Percentiles rank a stretch among this genome's conserved stretches.
phyloP scores from a whole-genome alignment of 2,888 invertebrate species.

The Furcula furcula region DNA sequence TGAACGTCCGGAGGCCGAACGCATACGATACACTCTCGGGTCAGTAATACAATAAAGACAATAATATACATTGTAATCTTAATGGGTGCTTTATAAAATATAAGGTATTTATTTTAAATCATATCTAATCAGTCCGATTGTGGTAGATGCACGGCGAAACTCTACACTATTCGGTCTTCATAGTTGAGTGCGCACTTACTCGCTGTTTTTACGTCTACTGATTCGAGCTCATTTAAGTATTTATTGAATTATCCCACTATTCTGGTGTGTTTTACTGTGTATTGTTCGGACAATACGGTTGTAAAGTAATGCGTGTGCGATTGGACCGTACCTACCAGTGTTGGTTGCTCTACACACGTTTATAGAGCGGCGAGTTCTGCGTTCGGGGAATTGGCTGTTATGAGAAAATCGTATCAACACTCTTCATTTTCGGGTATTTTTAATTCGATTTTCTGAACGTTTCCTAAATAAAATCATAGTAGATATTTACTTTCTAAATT shows the following conservation, averaged over 20 bases:
- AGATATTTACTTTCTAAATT: too few relatives aligned
- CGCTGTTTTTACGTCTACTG: conserved; percentile 45
- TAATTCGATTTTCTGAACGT: not conserved
- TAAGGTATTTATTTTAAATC: conserved; percentile 33
- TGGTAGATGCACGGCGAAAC: conserved; percentile 35
- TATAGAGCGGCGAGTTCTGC: not conserved
- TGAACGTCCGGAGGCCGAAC: conserved; percentile 52
- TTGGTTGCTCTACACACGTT: not conserved
- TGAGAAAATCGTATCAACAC: not conserved
- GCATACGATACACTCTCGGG: conserved; percentile 53
- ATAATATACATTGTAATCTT: conserved; percentile 13
- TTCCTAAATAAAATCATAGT: too few relatives aligned
- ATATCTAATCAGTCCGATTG: conserved; percentile 62
- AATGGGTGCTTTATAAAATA: conserved; percentile 40
- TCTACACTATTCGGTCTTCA: conserved; percentile 39
- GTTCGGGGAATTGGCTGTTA: not conserved
- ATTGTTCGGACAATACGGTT: conserved; percentile 20
- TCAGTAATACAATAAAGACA: conserved; percentile 38
- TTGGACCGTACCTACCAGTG: not conserved
- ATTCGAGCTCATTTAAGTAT: conserved; percentile 42
- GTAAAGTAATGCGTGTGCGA: conserved; percentile 14
- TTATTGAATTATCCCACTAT: conserved; percentile 42
- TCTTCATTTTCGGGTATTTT: not conserved
- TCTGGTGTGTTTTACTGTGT: conserved; percentile 30
- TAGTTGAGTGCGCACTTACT: conserved; percentile 49